Percentiles rank a stretch among this genome's conserved stretches.
phyloP scores from a whole-genome alignment of 2,888 invertebrate genomes.

The Tinea pellionella region DNA sequence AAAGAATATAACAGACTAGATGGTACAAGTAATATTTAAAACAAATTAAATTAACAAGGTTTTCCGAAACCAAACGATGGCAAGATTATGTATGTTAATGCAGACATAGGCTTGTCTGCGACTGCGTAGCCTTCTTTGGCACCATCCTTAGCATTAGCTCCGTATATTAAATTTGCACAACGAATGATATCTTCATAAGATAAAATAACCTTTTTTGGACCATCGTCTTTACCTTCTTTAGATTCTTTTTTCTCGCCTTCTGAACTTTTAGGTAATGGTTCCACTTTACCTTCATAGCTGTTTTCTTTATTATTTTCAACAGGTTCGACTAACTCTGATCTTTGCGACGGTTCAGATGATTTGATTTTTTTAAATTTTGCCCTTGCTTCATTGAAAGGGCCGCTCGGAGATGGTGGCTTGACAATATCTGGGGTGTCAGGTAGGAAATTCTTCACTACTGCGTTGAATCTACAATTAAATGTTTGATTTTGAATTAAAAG shows the following conservation, averaged over 20 bases:
- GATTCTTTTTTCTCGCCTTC: not conserved
- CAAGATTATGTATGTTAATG: conserved; percentile 47
- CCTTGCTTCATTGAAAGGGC: not conserved
- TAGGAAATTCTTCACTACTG: conserved; percentile 45
- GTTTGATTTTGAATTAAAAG: no score
- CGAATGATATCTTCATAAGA: conserved; percentile 15
- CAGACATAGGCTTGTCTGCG: conserved; percentile 27
- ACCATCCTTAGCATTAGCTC: conserved; percentile 19
- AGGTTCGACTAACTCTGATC: not conserved
- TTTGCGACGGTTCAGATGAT: not conserved
- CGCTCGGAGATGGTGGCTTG: not conserved
- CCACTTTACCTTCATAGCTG: conserved; percentile 20
- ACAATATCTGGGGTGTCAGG: conserved; percentile 21
- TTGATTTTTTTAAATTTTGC: not conserved
- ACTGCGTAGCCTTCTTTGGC: conserved; percentile 15
- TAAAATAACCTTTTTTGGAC: conserved; percentile 9
- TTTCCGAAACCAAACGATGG: conserved; percentile 25
- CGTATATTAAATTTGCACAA: conserved; percentile 30
- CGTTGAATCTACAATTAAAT: conserved; percentile 41
- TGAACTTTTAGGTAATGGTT: conserved; percentile 40
- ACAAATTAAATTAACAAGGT: conserved; percentile 28
- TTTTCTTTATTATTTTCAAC: conserved; percentile 9
- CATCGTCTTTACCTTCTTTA: not conserved
- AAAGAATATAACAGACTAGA: not conserved
- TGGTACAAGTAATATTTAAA: not conserved